These are phyloP conservation scores for Epistrophella euchroma DNA, from an alignment of 2,888 invertebrate species.

Conservation along the genomic window DNA sequence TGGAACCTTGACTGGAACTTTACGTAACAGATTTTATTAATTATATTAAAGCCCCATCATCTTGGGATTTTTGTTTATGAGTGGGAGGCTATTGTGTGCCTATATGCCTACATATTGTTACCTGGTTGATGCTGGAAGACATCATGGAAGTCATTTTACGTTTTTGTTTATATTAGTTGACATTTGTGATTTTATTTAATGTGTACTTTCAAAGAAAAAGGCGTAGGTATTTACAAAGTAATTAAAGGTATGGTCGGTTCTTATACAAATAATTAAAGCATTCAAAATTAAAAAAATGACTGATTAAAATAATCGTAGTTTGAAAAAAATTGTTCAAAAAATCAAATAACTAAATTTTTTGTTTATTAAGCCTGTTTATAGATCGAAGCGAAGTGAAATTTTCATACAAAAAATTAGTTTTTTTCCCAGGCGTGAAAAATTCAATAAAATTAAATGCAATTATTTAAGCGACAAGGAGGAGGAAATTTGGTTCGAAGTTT, in stretches of 20 bases:
- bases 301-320: too few relatives aligned
- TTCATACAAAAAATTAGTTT: too few relatives aligned
- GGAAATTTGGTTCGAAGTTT: too few relatives aligned
- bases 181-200: slow-evolving; percentile 11
- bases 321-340: too few relatives aligned
- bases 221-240: background rate
- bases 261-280: too few relatives aligned
- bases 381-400: too few relatives aligned
- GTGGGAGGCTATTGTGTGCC: slow-evolving; percentile 14
- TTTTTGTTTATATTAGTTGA: slow-evolving; percentile 13
- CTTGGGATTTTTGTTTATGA: slow-evolving; percentile 12
- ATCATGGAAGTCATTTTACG: slow-evolving; percentile 7
- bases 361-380: too few relatives aligned
- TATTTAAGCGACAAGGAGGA: too few relatives aligned
- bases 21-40: slow-evolving; percentile 41
- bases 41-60: slow-evolving; percentile 23
- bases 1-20: slow-evolving; percentile 30
- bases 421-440: too few relatives aligned
- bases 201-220: slow-evolving; percentile 1
- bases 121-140: background rate
- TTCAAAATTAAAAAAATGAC: too few relatives aligned
- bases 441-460: too few relatives aligned
- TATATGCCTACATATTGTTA: background rate
- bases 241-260: background rate
- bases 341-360: too few relatives aligned